Conservation (phyloP, 2,797 vertebrate genomes). For the Myiothlypis coronata region DNA sequence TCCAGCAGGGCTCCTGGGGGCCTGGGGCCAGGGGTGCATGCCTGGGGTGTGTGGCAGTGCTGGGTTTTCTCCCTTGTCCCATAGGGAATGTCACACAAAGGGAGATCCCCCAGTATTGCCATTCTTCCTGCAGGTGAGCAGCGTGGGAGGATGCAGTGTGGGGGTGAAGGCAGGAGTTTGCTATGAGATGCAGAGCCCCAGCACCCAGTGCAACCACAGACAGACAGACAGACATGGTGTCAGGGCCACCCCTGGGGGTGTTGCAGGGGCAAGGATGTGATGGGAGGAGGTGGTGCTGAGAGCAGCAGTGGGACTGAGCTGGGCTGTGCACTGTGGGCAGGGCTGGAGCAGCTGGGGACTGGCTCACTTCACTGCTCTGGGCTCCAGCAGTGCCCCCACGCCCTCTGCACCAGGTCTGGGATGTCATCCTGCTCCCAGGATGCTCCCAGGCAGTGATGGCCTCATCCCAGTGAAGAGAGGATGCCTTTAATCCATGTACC, state of each 20-base stretch:
- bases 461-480: neutral
- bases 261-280: fast-evolving
- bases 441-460: neutral
- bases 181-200: neutral
- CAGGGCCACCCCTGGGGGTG: neutral
- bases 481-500: neutral
- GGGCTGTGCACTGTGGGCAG: fast-evolving
- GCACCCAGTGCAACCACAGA: no score
- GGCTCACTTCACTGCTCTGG: neutral
- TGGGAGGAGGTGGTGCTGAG: neutral
- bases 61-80: neutral
- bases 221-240: neutral
- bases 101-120: neutral
- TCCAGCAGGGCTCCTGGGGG: neutral
- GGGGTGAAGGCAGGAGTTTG: neutral
- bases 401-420: neutral
- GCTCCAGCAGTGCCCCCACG: neutral
- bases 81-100: neutral
- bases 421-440: neutral
- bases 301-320: neutral
- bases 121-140: neutral
- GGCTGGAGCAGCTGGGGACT: neutral
- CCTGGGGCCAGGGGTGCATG: neutral
- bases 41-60: neutral
- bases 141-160: fast-evolving